Conservation (phyloP, 1,140 invertebrate genomes). For the Schlechtendalia chinensis region DNA sequence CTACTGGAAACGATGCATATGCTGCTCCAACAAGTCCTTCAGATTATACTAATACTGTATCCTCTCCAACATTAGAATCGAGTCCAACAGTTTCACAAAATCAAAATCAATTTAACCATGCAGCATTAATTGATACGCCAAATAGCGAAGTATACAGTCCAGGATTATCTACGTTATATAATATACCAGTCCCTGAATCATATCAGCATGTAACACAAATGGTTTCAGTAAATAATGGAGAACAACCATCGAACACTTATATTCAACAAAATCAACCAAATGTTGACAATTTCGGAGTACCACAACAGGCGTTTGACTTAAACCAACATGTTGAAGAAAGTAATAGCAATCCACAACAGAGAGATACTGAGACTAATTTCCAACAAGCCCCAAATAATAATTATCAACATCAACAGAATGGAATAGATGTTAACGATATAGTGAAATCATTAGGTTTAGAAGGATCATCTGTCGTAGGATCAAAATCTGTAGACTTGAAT, state of each 20-base stretch:
- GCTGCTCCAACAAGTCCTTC: conserved; percentile 16
- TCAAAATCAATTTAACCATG: neutral
- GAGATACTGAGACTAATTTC: neutral
- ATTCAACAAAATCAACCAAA: conserved; percentile 14
- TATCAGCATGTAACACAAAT: conserved; percentile 37
- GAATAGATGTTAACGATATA: conserved; percentile 51
- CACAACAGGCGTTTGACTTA: conserved; percentile 24
- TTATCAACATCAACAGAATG: conserved; percentile 31
- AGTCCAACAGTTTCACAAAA: neutral
- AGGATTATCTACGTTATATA: neutral
- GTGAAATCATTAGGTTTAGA: conserved; percentile 52
- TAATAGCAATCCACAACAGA: neutral
- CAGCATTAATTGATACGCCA: neutral
- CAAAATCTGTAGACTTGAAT: conserved; percentile 50
- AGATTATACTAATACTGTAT: neutral
- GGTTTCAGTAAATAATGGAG: neutral
- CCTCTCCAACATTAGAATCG: neutral
- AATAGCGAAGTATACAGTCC: conserved; percentile 4
- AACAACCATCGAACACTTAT: neutral
- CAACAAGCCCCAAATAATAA: conserved; percentile 14
- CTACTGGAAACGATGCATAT: conserved; percentile 40
- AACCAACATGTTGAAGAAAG: conserved; percentile 9
- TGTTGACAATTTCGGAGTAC: neutral
- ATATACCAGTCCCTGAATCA: conserved; percentile 13
- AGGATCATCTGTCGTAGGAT: conserved; percentile 48